Conservation (phyloP, 2,888 invertebrate species). For the Clepsis dumicolana region DNA sequence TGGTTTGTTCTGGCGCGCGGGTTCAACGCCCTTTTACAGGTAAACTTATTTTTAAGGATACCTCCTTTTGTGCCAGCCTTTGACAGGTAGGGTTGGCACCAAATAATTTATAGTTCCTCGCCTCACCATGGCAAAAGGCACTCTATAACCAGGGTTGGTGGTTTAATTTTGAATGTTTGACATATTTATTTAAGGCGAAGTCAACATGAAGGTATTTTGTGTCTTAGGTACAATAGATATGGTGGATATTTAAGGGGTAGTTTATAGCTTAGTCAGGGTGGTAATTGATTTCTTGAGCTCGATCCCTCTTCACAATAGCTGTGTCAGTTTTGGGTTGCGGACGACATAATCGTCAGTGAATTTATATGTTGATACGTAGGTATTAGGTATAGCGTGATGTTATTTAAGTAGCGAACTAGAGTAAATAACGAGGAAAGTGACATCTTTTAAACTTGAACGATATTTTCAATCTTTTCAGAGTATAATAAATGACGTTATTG, state of each 20-base stretch:
- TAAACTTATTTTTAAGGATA: slow-evolving; percentile 62
- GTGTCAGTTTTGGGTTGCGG: slow-evolving; percentile 12
- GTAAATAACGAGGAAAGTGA: too few species aligned
- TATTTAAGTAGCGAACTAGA: background rate
- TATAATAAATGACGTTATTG: too few species aligned
- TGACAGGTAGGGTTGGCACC: slow-evolving; percentile 49
- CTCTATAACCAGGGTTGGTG: background rate
- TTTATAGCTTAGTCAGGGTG: slow-evolving; percentile 14
- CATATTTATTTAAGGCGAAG: slow-evolving; percentile 4
- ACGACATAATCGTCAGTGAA: background rate
- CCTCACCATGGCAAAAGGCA: background rate
- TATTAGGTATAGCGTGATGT: background rate
- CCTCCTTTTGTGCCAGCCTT: slow-evolving; percentile 53
- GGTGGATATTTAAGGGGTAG: slow-evolving; percentile 5
- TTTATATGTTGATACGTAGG: background rate
- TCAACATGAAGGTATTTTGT: background rate
- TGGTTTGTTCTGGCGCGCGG: slow-evolving; percentile 24
- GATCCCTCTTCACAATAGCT: background rate
- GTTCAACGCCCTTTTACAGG: slow-evolving; percentile 64
- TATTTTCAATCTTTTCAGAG: too few species aligned
- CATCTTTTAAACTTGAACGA: too few species aligned
- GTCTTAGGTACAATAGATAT: background rate
- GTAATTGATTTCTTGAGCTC: slow-evolving; percentile 18
- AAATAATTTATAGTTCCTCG: slow-evolving; percentile 9
- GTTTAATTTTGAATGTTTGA: background rate